These are phyloP conservation scores for Dipodomys stephensi DNA, from an alignment of 2,113 vertebrate species.

Conservation along the genomic window DNA sequence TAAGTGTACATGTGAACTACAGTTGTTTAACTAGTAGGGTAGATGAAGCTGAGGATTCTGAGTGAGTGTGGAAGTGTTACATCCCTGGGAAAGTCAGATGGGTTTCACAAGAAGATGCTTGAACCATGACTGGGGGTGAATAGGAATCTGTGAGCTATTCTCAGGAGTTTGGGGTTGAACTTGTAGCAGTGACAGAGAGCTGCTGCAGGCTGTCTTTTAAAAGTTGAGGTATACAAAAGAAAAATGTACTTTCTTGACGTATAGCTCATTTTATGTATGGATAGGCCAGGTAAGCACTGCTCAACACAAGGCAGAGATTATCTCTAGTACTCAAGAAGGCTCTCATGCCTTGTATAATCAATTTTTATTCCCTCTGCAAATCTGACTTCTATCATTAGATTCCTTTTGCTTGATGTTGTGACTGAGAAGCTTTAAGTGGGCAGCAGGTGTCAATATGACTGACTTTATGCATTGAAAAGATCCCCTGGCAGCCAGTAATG, in stretches of 20 bases:
- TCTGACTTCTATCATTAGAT: conserved; percentile 15
- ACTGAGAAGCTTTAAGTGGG: neutral
- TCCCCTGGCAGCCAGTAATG: neutral
- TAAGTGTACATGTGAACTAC: neutral
- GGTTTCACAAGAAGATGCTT: neutral
- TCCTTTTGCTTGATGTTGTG: conserved; percentile 12
- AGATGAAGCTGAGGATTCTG: neutral
- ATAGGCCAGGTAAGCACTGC: neutral
- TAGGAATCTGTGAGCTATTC: neutral
- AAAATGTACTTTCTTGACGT: neutral
- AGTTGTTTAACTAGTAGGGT: neutral
- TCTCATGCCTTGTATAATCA: neutral
- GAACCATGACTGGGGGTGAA: neutral
- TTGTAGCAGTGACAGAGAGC: neutral
- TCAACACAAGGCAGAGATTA: conserved; percentile 25
- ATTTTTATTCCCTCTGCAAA: neutral
- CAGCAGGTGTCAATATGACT: neutral
- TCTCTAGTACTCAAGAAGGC: neutral
- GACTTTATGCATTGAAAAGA: neutral
- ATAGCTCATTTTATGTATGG: neutral
- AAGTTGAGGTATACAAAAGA: neutral
- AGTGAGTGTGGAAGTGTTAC: neutral
- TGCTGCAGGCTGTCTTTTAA: neutral
- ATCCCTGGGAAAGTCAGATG: neutral
- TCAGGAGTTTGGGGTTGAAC: neutral